Percentiles rank a stretch among this genome's conserved stretches.
Conservation (phyloP, 2,113 vertebrate species). For the Casuarius casuarius region DNA sequence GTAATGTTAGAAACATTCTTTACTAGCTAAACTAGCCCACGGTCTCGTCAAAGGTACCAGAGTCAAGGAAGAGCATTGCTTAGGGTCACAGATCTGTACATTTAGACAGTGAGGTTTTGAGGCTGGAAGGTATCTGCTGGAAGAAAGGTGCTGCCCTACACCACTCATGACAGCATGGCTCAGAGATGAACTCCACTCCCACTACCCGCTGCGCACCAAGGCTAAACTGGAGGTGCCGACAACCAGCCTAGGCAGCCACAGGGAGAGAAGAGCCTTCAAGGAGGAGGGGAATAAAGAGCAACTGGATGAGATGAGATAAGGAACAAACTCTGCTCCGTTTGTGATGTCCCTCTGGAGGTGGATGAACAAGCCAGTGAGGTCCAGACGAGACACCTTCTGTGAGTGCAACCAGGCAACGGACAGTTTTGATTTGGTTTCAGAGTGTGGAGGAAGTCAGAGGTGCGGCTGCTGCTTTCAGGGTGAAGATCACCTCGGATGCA, state of each 20-base stretch:
- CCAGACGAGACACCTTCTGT: neutral
- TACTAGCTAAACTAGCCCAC: neutral
- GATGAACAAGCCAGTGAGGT: neutral
- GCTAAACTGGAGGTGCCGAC: fast-evolving
- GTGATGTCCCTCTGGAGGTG: neutral
- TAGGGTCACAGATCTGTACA: neutral
- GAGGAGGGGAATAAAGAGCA: neutral
- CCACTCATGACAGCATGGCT: neutral
- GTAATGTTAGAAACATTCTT: neutral
- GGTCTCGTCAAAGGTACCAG: neutral
- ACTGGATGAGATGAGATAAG: neutral
- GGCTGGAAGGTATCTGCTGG: neutral
- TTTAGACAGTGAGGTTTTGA: neutral
- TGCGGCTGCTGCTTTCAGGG: neutral
- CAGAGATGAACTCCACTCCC: neutral
- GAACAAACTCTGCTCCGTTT: neutral
- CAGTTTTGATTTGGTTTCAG: neutral
- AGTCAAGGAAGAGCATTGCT: neutral
- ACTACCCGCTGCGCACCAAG: neutral
- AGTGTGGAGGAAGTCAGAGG: neutral
- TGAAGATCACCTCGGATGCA: neutral
- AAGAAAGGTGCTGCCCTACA: neutral
- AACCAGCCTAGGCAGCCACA: neutral
- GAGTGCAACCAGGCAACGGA: neutral
- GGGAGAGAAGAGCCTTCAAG: neutral